These are phyloP conservation scores for Heliconius eleuchia DNA, from an alignment of 1,140 invertebrate genomes.

Conservation along the genomic window DNA sequence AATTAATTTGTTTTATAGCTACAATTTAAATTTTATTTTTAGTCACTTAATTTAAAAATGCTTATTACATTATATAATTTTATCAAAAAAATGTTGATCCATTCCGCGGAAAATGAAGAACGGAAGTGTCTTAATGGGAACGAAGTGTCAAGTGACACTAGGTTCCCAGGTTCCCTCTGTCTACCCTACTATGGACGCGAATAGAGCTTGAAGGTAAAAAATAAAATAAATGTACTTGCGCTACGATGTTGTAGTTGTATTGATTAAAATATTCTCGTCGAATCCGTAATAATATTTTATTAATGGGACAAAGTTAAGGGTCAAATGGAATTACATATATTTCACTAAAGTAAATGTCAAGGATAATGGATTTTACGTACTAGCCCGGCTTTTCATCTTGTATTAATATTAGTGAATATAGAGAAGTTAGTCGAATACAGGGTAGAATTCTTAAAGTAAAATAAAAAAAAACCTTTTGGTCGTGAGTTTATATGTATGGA, in stretches of 20 bases:
- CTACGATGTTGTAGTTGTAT: background rate
- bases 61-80: too few relatives aligned
- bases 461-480: background rate
- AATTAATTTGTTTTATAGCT: background rate
- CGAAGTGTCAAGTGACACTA: too few relatives aligned
- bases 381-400: conserved; percentile 16
- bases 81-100: too few relatives aligned
- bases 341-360: conserved; percentile 59
- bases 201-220: too few relatives aligned
- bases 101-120: too few relatives aligned
- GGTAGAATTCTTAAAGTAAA: background rate
- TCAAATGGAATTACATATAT: conserved; percentile 52
- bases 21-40: background rate
- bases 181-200: too few relatives aligned
- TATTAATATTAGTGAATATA: conserved; percentile 5
- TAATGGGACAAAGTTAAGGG: conserved; percentile 60
- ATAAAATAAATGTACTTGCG: too few relatives aligned
- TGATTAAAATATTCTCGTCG: conserved; percentile 7
- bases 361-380: conserved; percentile 63
- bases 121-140: too few relatives aligned
- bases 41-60: too few relatives aligned
- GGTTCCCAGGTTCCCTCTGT: too few relatives aligned
- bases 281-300: conserved; percentile 68
- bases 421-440: background rate
- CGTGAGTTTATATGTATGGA: background rate